phyloP scores from a whole-genome alignment of 2,888 invertebrate species.

The Lithophane leautieri region DNA sequence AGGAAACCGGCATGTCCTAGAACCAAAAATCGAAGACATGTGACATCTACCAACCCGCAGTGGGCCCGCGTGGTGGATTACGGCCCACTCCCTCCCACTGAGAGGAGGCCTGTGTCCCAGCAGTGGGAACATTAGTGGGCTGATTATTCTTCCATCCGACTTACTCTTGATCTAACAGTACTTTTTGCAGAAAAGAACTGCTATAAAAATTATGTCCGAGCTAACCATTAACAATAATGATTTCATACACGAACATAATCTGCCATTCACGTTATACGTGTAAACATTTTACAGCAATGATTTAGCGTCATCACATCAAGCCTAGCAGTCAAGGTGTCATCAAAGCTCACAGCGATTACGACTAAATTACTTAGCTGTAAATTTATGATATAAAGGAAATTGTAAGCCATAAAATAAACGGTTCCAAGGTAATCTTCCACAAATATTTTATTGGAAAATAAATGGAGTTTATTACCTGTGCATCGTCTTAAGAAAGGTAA shows the following conservation, averaged over 20 bases:
- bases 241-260: not conserved
- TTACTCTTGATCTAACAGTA: not conserved
- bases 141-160: not conserved
- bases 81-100: too few species aligned
- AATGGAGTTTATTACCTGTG: slow-evolving; percentile 33
- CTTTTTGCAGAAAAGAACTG: not conserved
- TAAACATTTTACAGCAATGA: slow-evolving; percentile 56
- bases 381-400: slow-evolving; percentile 52
- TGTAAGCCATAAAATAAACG: slow-evolving; percentile 48
- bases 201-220: not conserved
- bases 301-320: slow-evolving; percentile 63
- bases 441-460: slow-evolving; percentile 49
- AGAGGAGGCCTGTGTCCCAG: too few species aligned
- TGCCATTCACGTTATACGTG: slow-evolving; percentile 4
- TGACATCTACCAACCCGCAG: too few species aligned
- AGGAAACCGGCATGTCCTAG: too few species aligned
- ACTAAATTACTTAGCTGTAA: slow-evolving; percentile 56
- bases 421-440: slow-evolving; percentile 26
- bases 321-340: slow-evolving; percentile 43
- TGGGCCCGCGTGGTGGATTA: too few species aligned
- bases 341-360: slow-evolving; percentile 47
- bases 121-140: too few species aligned
- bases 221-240: not conserved
- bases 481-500: slow-evolving; percentile 15
- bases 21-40: too few species aligned